Base-by-base conservation (phyloP, 1,140 invertebrate genomes). In the Helicoverpa armigera region DNA sequence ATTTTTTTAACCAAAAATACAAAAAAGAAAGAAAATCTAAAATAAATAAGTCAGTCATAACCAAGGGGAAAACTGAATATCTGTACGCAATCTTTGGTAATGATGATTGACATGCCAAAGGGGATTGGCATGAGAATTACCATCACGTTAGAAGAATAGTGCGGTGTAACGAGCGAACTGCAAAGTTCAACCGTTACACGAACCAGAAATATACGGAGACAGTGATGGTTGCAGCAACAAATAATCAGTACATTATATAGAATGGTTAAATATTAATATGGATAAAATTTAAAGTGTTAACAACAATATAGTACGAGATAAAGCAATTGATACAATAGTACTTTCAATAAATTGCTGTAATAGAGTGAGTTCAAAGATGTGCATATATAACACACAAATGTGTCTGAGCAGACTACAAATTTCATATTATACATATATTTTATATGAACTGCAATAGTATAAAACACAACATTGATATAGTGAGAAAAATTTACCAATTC, bases 1-100 rank as follows among this genome's bases (percentile, higher is more conserved):
- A 18, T 4, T 56, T n/a, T 4, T 13, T 13, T 29, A 14, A 31
- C 29, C 0, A 35, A 72, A 56, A 72, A 70, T 18, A 72, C 14
- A 29, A 29, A 23, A 23, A 50, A 31, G 31, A 77, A 35, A 29
- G 11, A 43, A 56, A 76, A 60, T 50, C 61, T 23, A 74, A 81
- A 74, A 81, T 82, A 77, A 77, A 77, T 65, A 80, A 78, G 83
- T 85, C 86, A 88, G 88, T 89, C 88, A 85, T 60, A 80, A 75
- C 72, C 35, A 80, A 86, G 92, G 92, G 92, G 93, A 94, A 95
- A 86, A 89, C 91, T 91, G 92, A 94, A 95, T 94, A 95, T 94
- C 92, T 94, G 92, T 94, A 82, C 89, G 89, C 93, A 84, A 87
- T 81, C 79, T 83, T 78, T 61, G 63, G 69, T 80, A 86, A 89